A percentile compares a stretch with the other conserved stretches of the same genome.
Conservation (phyloP, 1,140 invertebrate genomes). For the Chironomus striatipennis region DNA sequence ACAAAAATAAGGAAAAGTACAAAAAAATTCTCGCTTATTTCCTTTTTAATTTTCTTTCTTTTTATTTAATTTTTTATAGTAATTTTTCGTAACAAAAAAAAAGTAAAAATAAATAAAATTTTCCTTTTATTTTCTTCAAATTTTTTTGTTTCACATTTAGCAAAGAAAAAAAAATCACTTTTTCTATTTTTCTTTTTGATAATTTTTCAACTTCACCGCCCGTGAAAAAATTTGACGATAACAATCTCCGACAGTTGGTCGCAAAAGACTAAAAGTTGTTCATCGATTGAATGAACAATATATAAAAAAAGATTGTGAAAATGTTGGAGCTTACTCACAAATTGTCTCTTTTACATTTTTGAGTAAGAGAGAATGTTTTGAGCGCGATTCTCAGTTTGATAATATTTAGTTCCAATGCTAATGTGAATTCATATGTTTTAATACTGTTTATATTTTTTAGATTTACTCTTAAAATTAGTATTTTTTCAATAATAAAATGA, state of each 20-base stretch:
- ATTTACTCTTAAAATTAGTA: not conserved
- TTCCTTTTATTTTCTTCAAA: too few relatives aligned
- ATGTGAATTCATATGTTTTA: not conserved
- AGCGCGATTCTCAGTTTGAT: not conserved
- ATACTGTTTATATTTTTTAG: not conserved
- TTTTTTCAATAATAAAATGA: too few relatives aligned
- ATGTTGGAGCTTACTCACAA: not conserved
- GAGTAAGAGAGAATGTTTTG: constrained; percentile 1
- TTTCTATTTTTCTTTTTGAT: too few relatives aligned
- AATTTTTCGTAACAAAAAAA: too few relatives aligned
- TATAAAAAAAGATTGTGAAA: constrained; percentile 11
- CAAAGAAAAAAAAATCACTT: too few relatives aligned
- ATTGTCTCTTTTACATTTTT: not conserved
- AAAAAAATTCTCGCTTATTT: too few relatives aligned
- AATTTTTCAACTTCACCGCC: not conserved
- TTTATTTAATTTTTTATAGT: too few relatives aligned
- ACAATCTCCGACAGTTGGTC: constrained; percentile 15
- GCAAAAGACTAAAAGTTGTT: constrained; percentile 11
- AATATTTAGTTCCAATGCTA: not conserved
- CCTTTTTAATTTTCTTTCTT: too few relatives aligned
- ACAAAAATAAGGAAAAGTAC: too few relatives aligned
- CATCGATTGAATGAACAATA: constrained; percentile 22
- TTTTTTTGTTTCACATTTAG: too few relatives aligned
- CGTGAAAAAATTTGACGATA: not conserved
- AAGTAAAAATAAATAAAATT: too few relatives aligned